Evolutionary conservation across 2,113 vertebrate genomes (phyloP), one percentile per base, ranked within the genome.

Genomic region (Cariama cristata): DNA sequence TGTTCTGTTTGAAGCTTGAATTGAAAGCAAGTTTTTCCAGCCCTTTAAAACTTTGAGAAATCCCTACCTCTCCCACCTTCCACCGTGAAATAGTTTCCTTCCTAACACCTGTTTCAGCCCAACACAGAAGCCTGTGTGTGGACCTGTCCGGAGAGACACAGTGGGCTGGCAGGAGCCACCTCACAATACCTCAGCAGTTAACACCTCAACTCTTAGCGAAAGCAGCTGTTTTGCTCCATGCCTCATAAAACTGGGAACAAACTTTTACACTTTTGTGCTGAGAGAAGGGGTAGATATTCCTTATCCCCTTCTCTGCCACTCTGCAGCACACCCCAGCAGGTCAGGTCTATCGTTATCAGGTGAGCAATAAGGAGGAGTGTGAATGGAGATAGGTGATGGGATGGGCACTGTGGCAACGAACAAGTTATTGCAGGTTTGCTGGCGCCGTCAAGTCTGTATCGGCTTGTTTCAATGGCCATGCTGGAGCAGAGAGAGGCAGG

Each of bases 391-490:
- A 91, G 83, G 69, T 52, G 90, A 45, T 56, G 97, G 98, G 97
- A 95, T 93, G 95, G 97, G 94, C 79, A 63, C 93, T 72, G 95
- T 89, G 94, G 97, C 91, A 93, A 96, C 64, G 8, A 74, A 58
- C 89, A 86, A 80, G 93, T 97, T 92, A 96, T 96, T 97, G 97
- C 97, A 93, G 98, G 95, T 91, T 96, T 79, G 83, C 90, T 95
- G 98, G 98, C 98, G 98, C 98, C 98, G 21, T 93, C 13, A 11
- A 92, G 98, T 98, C 98, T 98, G 96, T 77, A 38, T 74, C 27
- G 49, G 96, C 87, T 59, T 14, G 59, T 79, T 95, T 84, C 68
- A 49, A 20, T 92, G 96, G 92, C 96, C 58, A 1, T 7, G 91
- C 71, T 33, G 95, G 93, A 87, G 92, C 75, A 14, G 52, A 23